Evolutionary conservation across 2,797 vertebrate species (phyloP).

Genomic region (Choloepus didactylus): DNA sequence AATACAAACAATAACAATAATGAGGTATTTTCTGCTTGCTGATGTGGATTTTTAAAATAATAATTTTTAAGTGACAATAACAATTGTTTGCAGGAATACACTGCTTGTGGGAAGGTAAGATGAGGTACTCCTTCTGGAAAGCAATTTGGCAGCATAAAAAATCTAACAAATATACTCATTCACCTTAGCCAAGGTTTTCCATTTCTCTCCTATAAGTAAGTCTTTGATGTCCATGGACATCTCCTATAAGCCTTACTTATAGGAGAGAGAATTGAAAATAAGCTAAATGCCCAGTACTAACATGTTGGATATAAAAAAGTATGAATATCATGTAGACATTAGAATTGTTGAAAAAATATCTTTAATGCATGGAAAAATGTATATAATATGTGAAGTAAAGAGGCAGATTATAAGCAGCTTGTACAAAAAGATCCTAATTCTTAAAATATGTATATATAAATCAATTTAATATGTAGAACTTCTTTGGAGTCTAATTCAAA

Average conservation of each 20-base stretch:
- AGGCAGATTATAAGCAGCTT: conserved; percentile 49
- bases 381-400: conserved; percentile 42
- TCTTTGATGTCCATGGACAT: neutral
- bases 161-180: neutral
- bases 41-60: conserved; percentile 42
- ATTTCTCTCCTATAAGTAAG: neutral
- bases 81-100: conserved; percentile 26
- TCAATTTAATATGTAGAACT: conserved; percentile 42
- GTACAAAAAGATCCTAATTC: conserved; percentile 51
- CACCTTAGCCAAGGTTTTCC: conserved; percentile 9
- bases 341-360: conserved; percentile 52
- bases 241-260: conserved; percentile 6
- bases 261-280: conserved; percentile 57
- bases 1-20: conserved; percentile 33
- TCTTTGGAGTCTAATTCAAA: conserved; percentile 35
- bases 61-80: conserved; percentile 29
- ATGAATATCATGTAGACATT: neutral
- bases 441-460: conserved; percentile 30
- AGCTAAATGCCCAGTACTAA: conserved; percentile 33
- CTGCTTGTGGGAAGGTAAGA: neutral
- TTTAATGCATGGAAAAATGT: conserved; percentile 51
- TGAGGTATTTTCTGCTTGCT: neutral
- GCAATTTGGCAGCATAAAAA: neutral
- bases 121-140: neutral
- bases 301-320: neutral